Evolutionary conservation across 1,140 invertebrate species (phyloP).

Genomic region (Drosophila arawakana): DNA sequence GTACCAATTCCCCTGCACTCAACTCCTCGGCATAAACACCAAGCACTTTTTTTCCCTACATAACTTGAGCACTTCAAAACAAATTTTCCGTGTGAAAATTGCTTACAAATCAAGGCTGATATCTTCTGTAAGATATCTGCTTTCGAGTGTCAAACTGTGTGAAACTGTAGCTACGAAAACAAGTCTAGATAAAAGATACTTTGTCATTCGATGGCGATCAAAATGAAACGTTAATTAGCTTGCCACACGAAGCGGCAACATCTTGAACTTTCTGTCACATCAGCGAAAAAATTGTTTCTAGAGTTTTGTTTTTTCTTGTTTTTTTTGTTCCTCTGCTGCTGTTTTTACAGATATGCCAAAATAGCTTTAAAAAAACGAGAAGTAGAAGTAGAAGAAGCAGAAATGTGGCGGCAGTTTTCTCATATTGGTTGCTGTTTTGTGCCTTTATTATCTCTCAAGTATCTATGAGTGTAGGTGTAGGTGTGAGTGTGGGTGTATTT

Average conservation of each 20-base stretch:
- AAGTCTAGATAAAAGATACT: conserved; percentile 22
- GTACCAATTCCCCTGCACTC: no score
- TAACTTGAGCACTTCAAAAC: no score
- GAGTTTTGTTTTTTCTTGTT: conserved; percentile 15
- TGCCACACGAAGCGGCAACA: conserved; percentile 7
- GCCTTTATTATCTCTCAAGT: conserved; percentile 60
- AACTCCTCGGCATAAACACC: no score
- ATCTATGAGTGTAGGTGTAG: conserved; percentile 34
- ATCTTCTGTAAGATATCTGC: not conserved
- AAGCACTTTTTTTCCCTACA: no score
- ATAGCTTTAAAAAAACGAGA: not conserved
- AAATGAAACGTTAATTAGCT: conserved; percentile 42
- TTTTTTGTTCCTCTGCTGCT: not conserved
- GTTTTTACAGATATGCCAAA: conserved; percentile 9
- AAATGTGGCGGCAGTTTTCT: conserved; percentile 61
- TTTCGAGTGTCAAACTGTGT: not conserved
- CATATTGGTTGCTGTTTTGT: conserved; percentile 54
- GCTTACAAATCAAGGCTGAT: not conserved
- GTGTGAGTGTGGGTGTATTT: conserved; percentile 34
- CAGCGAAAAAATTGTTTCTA: conserved; percentile 22
- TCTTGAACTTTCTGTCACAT: conserved; percentile 31
- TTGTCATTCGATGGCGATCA: conserved; percentile 33
- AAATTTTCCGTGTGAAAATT: not conserved
- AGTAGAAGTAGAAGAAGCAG: not conserved
- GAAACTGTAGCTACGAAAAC: conserved; percentile 1